Evolutionary conservation across 2,888 invertebrate genomes (phyloP).

Genomic region (Pandemis corylana): DNA sequence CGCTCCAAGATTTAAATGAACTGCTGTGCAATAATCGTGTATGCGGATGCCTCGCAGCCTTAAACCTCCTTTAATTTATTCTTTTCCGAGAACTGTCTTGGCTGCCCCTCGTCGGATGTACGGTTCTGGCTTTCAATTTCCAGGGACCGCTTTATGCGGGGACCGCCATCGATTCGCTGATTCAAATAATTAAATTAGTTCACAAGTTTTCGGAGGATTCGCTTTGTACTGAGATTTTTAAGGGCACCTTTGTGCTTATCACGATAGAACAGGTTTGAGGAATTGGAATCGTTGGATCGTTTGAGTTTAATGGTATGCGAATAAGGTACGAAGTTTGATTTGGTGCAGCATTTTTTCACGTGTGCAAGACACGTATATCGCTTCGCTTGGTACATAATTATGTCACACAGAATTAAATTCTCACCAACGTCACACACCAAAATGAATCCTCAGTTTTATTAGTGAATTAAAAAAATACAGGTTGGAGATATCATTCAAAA

Average conservation of each 20-base stretch:
- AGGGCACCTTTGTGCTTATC: slow-evolving; percentile 28
- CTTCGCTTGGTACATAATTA: no score
- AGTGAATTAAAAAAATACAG: no score
- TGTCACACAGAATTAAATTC: no score
- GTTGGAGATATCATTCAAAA: no score
- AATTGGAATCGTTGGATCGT: slow-evolving; percentile 1
- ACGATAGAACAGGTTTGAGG: slow-evolving; percentile 25
- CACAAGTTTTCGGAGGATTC: slow-evolving; percentile 22
- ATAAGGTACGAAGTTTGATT: background rate
- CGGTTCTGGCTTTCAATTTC: slow-evolving; percentile 61
- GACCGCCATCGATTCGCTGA: slow-evolving; percentile 40
- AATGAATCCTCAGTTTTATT: no score
- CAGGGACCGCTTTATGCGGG: slow-evolving; percentile 62
- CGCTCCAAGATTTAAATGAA: no score
- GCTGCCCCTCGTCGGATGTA: slow-evolving; percentile 43
- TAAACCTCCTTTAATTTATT: background rate
- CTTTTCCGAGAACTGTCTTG: slow-evolving; percentile 24
- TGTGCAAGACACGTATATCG: no score
- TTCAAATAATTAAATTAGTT: slow-evolving; percentile 44
- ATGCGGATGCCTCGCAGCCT: no score
- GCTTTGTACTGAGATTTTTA: slow-evolving; percentile 20
- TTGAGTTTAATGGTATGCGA: background rate
- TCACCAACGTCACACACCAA: no score
- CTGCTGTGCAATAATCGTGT: no score
- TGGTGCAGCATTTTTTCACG: no score